Evolutionary conservation across 2,113 vertebrate species (phyloP).

Genomic region (Poeciliopsis occidentalis): DNA sequence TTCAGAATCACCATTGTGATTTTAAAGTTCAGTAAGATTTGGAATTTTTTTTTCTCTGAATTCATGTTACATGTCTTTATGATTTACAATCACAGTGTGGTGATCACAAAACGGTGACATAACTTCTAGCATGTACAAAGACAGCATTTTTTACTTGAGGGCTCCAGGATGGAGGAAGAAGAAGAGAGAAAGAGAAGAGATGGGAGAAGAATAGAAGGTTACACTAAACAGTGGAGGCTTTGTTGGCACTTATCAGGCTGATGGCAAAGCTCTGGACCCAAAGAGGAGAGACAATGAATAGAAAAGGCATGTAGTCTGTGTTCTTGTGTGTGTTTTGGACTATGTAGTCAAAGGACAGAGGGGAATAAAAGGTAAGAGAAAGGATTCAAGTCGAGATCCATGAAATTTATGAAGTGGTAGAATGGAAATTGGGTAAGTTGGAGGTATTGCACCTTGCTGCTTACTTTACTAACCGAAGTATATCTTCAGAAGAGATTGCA

Average conservation of each 20-base stretch:
- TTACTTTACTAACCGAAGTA: constrained; percentile 68
- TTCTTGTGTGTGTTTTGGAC: constrained; percentile 17
- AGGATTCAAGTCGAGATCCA: constrained; percentile 44
- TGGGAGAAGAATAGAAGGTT: constrained; percentile 67
- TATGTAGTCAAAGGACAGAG: constrained; percentile 7
- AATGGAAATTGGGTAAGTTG: constrained; percentile 16
- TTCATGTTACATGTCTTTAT: too few species aligned
- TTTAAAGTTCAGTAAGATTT: too few species aligned
- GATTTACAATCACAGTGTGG: background rate
- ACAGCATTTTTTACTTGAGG: constrained; percentile 69
- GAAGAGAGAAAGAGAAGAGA: constrained; percentile 44
- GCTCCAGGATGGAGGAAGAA: constrained; percentile 56
- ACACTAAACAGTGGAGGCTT: constrained; percentile 87
- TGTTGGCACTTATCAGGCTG: constrained; percentile 87
- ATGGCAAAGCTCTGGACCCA: constrained; percentile 74
- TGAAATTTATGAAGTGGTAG: constrained; percentile 26
- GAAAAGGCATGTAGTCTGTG: constrained; percentile 71
- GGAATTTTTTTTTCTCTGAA: too few species aligned
- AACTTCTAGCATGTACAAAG: constrained; percentile 42
- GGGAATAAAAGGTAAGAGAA: constrained; percentile 28
- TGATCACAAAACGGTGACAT: constrained; percentile 41
- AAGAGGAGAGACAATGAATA: constrained; percentile 78
- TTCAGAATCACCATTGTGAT: too few species aligned
- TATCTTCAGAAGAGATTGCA: constrained; percentile 51
- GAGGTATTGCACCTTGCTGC: constrained; percentile 38